Evolutionary conservation across 1,140 invertebrate species (phyloP).

Genomic region (Batillaria attramentaria): DNA sequence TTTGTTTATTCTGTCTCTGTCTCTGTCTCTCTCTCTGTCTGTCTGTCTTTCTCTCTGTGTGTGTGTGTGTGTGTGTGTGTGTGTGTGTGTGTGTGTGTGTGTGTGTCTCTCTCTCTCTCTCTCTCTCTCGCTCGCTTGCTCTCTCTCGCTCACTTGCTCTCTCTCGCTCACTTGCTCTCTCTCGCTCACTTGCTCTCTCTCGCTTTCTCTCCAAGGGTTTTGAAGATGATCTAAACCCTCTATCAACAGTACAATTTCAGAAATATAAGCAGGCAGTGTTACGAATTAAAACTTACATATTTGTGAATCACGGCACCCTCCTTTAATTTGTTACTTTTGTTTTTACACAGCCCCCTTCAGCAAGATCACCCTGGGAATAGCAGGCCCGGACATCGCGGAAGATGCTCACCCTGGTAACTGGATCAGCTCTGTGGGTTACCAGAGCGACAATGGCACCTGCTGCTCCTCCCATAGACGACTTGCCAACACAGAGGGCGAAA

Average conservation of each 20-base stretch:
- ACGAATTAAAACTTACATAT: not conserved
- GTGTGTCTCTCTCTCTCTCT: too few species aligned
- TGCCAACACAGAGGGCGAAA: slow-evolving; percentile 66
- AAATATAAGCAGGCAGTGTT: not conserved
- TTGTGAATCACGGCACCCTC: not conserved
- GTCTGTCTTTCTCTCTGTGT: too few species aligned
- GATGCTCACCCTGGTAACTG: slow-evolving; percentile 67
- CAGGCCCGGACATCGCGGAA: slow-evolving; percentile 66
- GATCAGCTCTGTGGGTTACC: slow-evolving; percentile 69
- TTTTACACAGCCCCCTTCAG: slow-evolving; percentile 59
- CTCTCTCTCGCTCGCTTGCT: too few species aligned
- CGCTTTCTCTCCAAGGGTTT: not conserved
- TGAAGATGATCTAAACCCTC: not conserved
- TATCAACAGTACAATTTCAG: not conserved
- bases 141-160: too few species aligned
- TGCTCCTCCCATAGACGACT: slow-evolving; percentile 63
- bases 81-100: too few species aligned
- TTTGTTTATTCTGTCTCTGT: too few species aligned
- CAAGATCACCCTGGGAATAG: slow-evolving; percentile 69
- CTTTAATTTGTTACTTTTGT: not conserved
- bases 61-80: too few species aligned
- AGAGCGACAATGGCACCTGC: slow-evolving; percentile 66
- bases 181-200: too few species aligned
- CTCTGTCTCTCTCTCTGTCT: too few species aligned
- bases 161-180: too few species aligned